Conservation (phyloP, 2,888 invertebrate species). For the Eupithecia dodoneata region DNA sequence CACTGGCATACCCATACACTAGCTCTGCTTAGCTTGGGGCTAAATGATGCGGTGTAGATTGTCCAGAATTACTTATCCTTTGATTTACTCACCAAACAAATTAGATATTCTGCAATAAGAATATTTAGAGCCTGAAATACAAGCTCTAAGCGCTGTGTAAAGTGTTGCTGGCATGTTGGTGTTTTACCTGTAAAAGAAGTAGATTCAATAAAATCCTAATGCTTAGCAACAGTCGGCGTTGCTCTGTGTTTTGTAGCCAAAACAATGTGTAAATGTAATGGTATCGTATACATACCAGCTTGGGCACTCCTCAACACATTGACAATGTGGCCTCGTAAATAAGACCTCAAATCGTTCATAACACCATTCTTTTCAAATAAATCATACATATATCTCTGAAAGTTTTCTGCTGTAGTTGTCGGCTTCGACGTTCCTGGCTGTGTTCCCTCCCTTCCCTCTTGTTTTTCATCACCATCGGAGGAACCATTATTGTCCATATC, state of each 20-base stretch:
- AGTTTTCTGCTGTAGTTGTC: constrained; percentile 69
- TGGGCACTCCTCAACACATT: constrained; percentile 80
- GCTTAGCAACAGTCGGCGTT: not conserved
- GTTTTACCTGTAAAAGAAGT: constrained; percentile 57
- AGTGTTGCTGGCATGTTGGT: constrained; percentile 67
- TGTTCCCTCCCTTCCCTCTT: constrained; percentile 47
- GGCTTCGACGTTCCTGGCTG: constrained; percentile 61
- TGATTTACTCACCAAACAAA: constrained; percentile 68
- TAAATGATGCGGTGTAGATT: too few relatives aligned
- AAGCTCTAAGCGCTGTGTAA: constrained; percentile 75
- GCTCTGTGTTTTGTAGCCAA: not conserved
- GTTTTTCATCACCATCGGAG: constrained; percentile 41
- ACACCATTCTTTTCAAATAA: constrained; percentile 86
- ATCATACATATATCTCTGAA: constrained; percentile 82
- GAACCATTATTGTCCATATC: constrained; percentile 29
- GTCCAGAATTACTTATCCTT: too few relatives aligned
- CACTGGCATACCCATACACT: too few relatives aligned
- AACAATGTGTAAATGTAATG: not conserved
- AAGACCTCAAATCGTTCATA: constrained; percentile 82
- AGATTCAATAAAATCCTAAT: not conserved
- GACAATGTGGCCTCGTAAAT: constrained; percentile 85
- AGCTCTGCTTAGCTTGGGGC: too few relatives aligned
- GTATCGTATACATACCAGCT: constrained; percentile 55
- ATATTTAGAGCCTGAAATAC: constrained; percentile 85
- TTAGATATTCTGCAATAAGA: constrained; percentile 85